phyloP scores from a whole-genome alignment of 2,888 invertebrate species.

The Leptura quadrifasciata region DNA sequence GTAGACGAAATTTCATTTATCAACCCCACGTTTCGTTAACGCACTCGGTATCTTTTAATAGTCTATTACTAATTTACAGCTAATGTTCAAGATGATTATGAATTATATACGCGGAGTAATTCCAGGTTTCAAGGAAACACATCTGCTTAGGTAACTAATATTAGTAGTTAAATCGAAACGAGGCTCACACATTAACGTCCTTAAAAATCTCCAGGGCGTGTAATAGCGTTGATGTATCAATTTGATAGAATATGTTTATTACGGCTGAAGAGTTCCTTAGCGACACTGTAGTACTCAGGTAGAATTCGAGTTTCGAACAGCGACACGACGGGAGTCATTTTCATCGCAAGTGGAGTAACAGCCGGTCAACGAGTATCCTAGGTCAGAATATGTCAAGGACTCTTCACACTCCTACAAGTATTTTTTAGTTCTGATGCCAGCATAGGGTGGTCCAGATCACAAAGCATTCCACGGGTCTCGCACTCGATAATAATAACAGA shows the following conservation, averaged over 20 bases:
- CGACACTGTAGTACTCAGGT: slow-evolving; percentile 47
- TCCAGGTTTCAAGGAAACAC: slow-evolving; percentile 19
- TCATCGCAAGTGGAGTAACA: slow-evolving; percentile 46
- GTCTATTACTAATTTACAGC: slow-evolving; percentile 23
- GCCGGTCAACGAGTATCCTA: slow-evolving; percentile 1
- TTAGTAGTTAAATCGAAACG: slow-evolving; percentile 12
- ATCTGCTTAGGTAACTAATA: slow-evolving; percentile 32
- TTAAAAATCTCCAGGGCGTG: slow-evolving; percentile 46
- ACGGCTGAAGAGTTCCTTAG: slow-evolving; percentile 50
- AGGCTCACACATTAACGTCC: slow-evolving; percentile 19
- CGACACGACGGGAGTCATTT: slow-evolving; percentile 50
- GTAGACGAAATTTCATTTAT: neutral
- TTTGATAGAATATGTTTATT: slow-evolving; percentile 62
- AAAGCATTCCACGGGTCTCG: neutral
- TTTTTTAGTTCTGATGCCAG: too few species aligned
- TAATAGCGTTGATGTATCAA: slow-evolving; percentile 59
- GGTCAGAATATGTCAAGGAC: neutral
- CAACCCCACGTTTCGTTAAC: neutral
- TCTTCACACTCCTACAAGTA: too few species aligned
- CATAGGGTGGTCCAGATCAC: too few species aligned
- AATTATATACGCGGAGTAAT: slow-evolving; percentile 30
- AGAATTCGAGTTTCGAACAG: slow-evolving; percentile 26
- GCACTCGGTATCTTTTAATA: slow-evolving; percentile 14
- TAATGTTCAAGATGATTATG: slow-evolving; percentile 14
- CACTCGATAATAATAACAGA: neutral